phyloP scores from a whole-genome alignment of 2,888 invertebrate species.

The Periphyllus acericola region DNA sequence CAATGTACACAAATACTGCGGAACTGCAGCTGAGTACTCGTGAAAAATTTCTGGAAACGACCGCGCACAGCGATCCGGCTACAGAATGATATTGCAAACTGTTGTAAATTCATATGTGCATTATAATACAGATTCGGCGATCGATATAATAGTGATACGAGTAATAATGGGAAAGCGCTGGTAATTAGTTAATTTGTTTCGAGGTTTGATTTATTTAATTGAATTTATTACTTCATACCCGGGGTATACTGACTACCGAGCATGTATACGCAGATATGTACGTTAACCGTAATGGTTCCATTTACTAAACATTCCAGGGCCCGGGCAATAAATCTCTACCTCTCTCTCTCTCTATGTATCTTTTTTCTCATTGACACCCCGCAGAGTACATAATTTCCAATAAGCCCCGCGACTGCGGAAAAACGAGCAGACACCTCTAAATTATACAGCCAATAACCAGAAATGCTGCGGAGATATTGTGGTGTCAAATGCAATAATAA shows the following conservation, averaged over 20 bases:
- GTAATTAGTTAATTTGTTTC: constrained; percentile 19
- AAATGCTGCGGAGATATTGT: neutral
- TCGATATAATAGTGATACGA: neutral
- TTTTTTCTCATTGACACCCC: constrained; percentile 17
- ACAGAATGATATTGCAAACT: too few species aligned
- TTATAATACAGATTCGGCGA: neutral
- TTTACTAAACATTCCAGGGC: constrained; percentile 15
- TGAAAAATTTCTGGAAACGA: too few species aligned
- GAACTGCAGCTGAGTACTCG: too few species aligned
- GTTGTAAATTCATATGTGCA: neutral
- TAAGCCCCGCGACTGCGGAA: neutral
- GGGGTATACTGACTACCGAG: neutral
- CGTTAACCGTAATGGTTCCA: constrained; percentile 33
- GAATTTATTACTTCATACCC: constrained; percentile 25
- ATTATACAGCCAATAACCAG: too few species aligned
- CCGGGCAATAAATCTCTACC: neutral
- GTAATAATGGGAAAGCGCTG: neutral
- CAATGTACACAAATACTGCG: too few species aligned
- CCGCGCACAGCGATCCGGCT: too few species aligned
- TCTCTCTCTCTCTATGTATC: neutral
- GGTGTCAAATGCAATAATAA: neutral
- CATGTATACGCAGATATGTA: neutral
- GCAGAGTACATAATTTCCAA: constrained; percentile 15
- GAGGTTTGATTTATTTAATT: constrained; percentile 13
- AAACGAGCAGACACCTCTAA: neutral